phyloP scores from a whole-genome alignment of 1,140 invertebrate genomes.

The Cydia strobilella region DNA sequence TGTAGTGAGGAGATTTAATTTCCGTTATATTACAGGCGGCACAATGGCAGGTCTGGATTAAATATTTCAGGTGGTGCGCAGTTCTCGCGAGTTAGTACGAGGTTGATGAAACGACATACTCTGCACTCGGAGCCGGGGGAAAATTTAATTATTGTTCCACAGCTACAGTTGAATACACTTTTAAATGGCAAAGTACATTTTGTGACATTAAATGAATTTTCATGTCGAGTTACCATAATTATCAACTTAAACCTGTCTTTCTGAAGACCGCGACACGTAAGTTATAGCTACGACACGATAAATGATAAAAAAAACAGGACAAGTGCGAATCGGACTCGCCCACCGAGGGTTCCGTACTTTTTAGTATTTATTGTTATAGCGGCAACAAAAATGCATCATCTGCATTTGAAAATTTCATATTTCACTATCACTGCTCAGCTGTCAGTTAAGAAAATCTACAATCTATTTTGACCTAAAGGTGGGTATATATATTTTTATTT shows the following conservation, averaged over 20 bases:
- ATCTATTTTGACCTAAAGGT: no score
- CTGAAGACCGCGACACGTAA: no score
- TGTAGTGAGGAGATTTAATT: constrained; percentile 69
- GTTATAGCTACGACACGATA: no score
- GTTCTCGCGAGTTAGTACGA: constrained; percentile 62
- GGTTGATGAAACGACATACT: constrained; percentile 71
- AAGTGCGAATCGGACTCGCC: no score
- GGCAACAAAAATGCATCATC: no score
- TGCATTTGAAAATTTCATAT: no score
- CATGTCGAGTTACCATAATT: constrained; percentile 64
- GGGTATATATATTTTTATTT: no score
- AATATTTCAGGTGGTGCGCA: constrained; percentile 72
- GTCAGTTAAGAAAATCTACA: no score
- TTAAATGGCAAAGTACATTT: constrained; percentile 69
- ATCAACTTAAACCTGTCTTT: constrained; percentile 42
- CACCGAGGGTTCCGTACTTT: no score
- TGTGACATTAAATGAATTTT: constrained; percentile 70
- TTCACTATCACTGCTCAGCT: no score
- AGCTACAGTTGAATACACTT: constrained; percentile 67
- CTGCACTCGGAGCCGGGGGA: constrained; percentile 60
- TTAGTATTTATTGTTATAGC: no score
- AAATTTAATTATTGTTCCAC: constrained; percentile 76
- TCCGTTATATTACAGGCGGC: constrained; percentile 62
- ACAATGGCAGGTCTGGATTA: constrained; percentile 72
- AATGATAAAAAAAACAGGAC: no score